Conservation (phyloP, 64 coral and sea anemone genomes). For the Acropora tenuis region DNA sequence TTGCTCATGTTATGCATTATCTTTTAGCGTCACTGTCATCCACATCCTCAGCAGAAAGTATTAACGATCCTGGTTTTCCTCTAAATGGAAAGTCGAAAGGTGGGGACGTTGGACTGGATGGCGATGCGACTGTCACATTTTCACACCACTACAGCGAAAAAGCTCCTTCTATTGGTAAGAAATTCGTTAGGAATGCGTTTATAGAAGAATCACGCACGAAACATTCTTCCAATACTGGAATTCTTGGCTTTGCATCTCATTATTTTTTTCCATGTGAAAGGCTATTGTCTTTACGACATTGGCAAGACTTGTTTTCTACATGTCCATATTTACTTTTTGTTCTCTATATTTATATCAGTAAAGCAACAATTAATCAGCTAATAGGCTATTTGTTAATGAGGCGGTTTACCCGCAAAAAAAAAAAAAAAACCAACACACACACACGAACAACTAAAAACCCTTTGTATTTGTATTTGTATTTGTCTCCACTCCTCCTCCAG, state of each 20-base stretch:
- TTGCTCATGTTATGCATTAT: background rate
- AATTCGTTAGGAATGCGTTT: background rate
- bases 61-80: slow-evolving; percentile 14
- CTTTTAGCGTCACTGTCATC: background rate
- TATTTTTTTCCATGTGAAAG: background rate
- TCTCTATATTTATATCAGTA: background rate
- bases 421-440: too few relatives aligned
- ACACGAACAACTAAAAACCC: too few relatives aligned
- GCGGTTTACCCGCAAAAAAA: background rate
- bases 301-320: background rate
- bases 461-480: too few relatives aligned
- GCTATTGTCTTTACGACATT: background rate
- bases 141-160: slow-evolving; percentile 41
- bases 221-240: background rate
- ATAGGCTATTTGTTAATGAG: background rate
- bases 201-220: background rate
- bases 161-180: slow-evolving; percentile 28
- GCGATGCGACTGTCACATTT: slow-evolving; percentile 30
- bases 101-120: slow-evolving; percentile 19
- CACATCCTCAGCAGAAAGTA: background rate
- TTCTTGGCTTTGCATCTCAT: background rate
- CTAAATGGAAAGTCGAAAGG: slow-evolving; percentile 24
- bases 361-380: background rate
- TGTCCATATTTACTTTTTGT: background rate
- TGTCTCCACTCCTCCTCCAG: background rate